Evolutionary conservation across 2,113 vertebrate species (phyloP), one percentile per base, ranked within the genome.

Genomic region (Eira barbara): DNA sequence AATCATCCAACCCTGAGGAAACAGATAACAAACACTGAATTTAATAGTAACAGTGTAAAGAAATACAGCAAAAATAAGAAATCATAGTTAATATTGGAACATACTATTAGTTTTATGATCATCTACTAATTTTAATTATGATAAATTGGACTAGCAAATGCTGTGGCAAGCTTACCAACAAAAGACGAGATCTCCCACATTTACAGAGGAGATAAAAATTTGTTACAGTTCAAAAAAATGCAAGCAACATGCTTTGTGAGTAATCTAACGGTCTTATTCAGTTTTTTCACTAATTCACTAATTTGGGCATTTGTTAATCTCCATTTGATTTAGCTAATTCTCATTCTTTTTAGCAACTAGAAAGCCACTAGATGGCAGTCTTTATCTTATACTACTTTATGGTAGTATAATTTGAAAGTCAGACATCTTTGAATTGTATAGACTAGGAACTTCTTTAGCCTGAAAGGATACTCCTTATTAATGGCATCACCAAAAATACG

Each of bases 1-100:
- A 99, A 95, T 99, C 99, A 97, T 99, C 99, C 98, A 99, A 93
- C 57, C 99, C 99, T 99, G 91, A 85, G 73, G 86, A 96, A 97
- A 97, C 0, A 91, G 9, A 55, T 57, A 83, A 39, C 36, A 87
- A 97, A 95, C 49, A 90, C 14, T 67, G 31, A 84, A 55, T 82
- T 74, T 31, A 57, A 8, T 80, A 34, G 39, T 39, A 57, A 21
- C 69, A 96, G 9, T 52, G 7, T 80, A 94, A 97, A 88, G 45
- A 96, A 74, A 29, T 34, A 57, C 0, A 91, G 34, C 9, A 82
- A 63, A 49, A 57, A 74, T 14, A 21, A 36, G 90, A 89, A 61
- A 88, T 47, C 42, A 45, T 45, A 47, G 31, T 78, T 78, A 9
- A 94, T 82, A 88, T 27, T 52, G 23, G 42, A 17, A 29, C 27